Percentiles rank a stretch among this genome's conserved stretches.
phyloP scores from a whole-genome alignment of 2,113 vertebrate genomes.

The Sapayoa aenigma region DNA sequence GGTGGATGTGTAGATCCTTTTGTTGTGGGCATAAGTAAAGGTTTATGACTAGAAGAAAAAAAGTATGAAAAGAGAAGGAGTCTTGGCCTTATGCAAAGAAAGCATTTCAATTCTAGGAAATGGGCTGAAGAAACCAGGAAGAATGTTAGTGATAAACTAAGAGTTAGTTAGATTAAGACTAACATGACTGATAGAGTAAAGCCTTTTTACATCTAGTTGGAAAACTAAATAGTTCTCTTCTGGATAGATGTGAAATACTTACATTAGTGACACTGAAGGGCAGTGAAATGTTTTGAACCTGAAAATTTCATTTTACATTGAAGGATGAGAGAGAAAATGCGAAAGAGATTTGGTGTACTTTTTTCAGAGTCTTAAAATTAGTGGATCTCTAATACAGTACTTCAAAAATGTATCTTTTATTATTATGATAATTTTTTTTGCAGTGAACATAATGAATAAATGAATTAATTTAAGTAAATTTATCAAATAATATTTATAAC shows the following conservation, averaged over 20 bases:
- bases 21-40: not conserved
- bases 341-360: not conserved
- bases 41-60: not conserved
- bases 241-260: not conserved
- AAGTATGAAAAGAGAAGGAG: not conserved
- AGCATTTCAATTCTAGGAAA: not conserved
- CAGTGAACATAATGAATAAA: not conserved
- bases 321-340: not conserved
- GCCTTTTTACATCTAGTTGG: not conserved
- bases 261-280: not conserved
- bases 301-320: not conserved
- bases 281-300: not conserved
- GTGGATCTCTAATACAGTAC: not conserved
- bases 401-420: not conserved
- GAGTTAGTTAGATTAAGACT: not conserved
- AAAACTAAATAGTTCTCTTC: not conserved
- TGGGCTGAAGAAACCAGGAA: not conserved
- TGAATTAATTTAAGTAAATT: not conserved
- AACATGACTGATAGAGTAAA: not conserved
- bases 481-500: not conserved
- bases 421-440: not conserved
- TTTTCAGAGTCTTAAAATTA: not conserved
- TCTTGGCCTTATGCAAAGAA: not conserved
- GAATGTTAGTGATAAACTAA: not conserved
- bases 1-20: not conserved